Conservation (phyloP, 2,888 invertebrate genomes). For the Ophion costatus region DNA sequence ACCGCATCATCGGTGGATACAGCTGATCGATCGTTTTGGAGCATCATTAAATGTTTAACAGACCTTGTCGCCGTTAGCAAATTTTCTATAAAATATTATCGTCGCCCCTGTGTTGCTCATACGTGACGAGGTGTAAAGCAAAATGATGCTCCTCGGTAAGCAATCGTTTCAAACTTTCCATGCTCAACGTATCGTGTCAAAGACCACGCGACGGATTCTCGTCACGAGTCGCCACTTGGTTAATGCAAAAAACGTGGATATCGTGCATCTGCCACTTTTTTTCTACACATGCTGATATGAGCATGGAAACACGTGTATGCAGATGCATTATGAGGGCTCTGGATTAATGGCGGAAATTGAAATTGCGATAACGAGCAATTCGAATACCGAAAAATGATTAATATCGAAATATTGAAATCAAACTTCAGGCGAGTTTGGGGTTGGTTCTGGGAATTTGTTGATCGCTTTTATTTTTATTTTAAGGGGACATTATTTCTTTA, state of each 20-base stretch:
- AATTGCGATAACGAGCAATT: too few relatives aligned
- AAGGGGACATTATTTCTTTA: too few relatives aligned
- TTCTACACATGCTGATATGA: too few relatives aligned
- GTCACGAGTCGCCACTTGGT: slow-evolving; percentile 14
- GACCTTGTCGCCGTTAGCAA: slow-evolving; percentile 49
- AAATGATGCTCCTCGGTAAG: slow-evolving; percentile 11
- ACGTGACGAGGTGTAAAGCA: slow-evolving; percentile 43
- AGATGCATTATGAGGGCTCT: too few relatives aligned
- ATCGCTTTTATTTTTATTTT: too few relatives aligned
- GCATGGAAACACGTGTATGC: too few relatives aligned
- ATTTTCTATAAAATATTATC: slow-evolving; percentile 57
- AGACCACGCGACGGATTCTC: slow-evolving; percentile 16
- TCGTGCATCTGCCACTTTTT: too few relatives aligned
- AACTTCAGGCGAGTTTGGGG: too few relatives aligned
- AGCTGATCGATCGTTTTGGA: slow-evolving; percentile 63
- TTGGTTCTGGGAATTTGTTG: too few relatives aligned
- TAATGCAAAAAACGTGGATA: not conserved
- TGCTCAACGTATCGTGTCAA: slow-evolving; percentile 31
- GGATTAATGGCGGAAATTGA: too few relatives aligned
- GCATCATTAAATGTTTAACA: slow-evolving; percentile 64
- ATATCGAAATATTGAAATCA: too few relatives aligned
- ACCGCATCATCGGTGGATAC: slow-evolving; percentile 54
- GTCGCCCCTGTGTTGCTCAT: not conserved
- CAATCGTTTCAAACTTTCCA: slow-evolving; percentile 1
- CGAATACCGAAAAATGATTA: too few relatives aligned